phyloP scores from a whole-genome alignment of 2,888 invertebrate genomes.

The Atherix ibis region DNA sequence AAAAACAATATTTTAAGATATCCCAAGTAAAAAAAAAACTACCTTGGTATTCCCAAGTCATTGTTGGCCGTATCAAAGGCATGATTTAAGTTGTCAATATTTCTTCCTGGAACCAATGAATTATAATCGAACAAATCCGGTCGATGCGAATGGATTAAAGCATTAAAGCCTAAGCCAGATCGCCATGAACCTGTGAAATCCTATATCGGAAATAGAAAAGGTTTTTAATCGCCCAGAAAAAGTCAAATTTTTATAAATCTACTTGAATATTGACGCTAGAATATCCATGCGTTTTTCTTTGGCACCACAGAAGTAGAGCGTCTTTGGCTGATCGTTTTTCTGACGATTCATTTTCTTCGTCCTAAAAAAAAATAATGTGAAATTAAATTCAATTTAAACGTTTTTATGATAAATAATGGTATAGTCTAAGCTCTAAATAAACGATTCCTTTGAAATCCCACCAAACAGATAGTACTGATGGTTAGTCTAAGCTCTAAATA shows the following conservation, averaged over 20 bases:
- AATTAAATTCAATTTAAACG: too few relatives aligned
- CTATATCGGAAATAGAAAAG: slow-evolving; percentile 7
- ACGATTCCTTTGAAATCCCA: too few relatives aligned
- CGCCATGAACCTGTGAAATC: slow-evolving; percentile 92
- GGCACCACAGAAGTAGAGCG: slow-evolving; percentile 94
- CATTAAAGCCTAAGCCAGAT: slow-evolving; percentile 93
- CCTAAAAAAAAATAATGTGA: slow-evolving; percentile 41
- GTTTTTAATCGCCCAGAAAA: background rate
- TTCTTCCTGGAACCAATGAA: slow-evolving; percentile 59
- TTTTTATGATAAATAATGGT: too few relatives aligned
- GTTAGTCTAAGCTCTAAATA: too few relatives aligned
- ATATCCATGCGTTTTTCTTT: slow-evolving; percentile 93
- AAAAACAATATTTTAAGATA: too few relatives aligned
- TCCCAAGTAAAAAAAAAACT: too few relatives aligned
- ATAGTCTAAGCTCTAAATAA: too few relatives aligned
- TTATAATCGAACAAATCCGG: slow-evolving; percentile 89
- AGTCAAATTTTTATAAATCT: background rate
- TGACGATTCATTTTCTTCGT: slow-evolving; percentile 89
- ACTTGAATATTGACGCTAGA: slow-evolving; percentile 66
- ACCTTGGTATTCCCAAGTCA: slow-evolving; percentile 75
- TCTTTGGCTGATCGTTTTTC: slow-evolving; percentile 99
- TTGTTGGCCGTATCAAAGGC: slow-evolving; percentile 92
- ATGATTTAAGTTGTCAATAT: slow-evolving; percentile 92
- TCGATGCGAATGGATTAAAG: slow-evolving; percentile 92
- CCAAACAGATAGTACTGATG: too few relatives aligned